Percentiles rank a stretch among this genome's conserved stretches.
These are phyloP conservation scores for Prietella phreatophila DNA, from an alignment of 2,113 vertebrate species.

Conservation along the genomic window DNA sequence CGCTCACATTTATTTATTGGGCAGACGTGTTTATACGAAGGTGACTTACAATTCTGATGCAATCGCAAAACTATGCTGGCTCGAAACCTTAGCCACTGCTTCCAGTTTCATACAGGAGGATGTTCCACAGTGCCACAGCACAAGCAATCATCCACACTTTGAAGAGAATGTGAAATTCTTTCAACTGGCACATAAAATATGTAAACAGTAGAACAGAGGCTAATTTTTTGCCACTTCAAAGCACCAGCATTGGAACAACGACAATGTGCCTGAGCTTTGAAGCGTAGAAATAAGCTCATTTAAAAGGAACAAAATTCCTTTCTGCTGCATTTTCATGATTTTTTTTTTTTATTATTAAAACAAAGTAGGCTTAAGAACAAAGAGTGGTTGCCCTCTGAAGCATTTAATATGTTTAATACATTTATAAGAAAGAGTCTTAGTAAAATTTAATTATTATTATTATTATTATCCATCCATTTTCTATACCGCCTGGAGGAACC, in stretches of 20 bases:
- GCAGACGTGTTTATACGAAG: not conserved
- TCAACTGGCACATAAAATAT: conserved; percentile 60
- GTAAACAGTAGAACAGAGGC: conserved; percentile 55
- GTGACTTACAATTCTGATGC: conserved; percentile 5
- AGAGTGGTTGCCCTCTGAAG: not conserved
- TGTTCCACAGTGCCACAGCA: conserved; percentile 53
- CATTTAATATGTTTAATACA: not conserved
- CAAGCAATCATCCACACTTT: conserved; percentile 61
- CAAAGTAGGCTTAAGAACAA: not conserved
- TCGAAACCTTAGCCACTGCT: not conserved
- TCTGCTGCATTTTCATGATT: not conserved
- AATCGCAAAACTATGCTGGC: not conserved
- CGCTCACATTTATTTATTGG: not conserved
- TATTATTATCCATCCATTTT: not conserved
- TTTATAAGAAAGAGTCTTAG: not conserved
- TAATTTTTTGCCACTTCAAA: conserved; percentile 47
- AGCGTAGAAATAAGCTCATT: conserved; percentile 9
- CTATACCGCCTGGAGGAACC: too few relatives aligned
- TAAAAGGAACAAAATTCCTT: not conserved
- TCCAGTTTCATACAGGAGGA: conserved; percentile 38
- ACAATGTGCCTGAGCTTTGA: conserved; percentile 10
- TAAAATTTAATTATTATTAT: not conserved
- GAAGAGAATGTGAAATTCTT: conserved; percentile 55
- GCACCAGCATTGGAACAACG: not conserved
- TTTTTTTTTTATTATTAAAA: not conserved